Base-by-base conservation (phyloP, 2,113 vertebrate species). In the Xiphophorus maculatus region DNA sequence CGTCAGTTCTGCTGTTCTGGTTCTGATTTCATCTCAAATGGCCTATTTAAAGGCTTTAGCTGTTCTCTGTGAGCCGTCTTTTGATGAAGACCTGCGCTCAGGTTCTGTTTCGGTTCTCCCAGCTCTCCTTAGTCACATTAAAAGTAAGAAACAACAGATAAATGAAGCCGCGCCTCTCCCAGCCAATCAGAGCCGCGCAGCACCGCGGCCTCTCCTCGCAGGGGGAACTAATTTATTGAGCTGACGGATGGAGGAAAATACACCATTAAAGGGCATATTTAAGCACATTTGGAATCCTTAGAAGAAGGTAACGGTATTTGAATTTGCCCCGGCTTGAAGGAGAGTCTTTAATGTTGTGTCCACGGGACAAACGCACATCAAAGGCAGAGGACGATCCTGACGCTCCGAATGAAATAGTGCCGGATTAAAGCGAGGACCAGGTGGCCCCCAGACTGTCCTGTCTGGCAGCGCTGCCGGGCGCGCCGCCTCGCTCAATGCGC, bases 361-460 rank as follows among this genome's bases (percentile, higher is more conserved):
- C 87, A 88, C 83, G 74, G 90, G 91, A 91, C 86, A 89, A 91
- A 90, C 71, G 77, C 86, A 92, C 90, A 89, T 93, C 91, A 90
- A 93, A 93, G 87, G 83, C 82, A 83, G 82, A 89, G 86, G 84
- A 89, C 79, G 84, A 82, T 89, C 81, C 85, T 90, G 86, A 85
- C 40, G 77, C 74, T 79, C 87, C 74, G 74, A 91, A 90, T 85
- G 80, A 87, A 87, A 81, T 77, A 87, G 71, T 83, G 69, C 37
- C 82, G 87, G 88, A 92, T 92, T 90, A 90, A 87, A 44, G 79
- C 32, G 71, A 69, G 82, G 87, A 69, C 79, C 87, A 90, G 91
- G 92, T 92, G 90, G 88, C 85, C 83, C 87, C 88, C 82, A 86
- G 88, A 88, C 90, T 72, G 88, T 87, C 87, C 89, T 88, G 67